Conservation (phyloP, 64 coral and sea anemone species). For the Montipora efflorescens region DNA sequence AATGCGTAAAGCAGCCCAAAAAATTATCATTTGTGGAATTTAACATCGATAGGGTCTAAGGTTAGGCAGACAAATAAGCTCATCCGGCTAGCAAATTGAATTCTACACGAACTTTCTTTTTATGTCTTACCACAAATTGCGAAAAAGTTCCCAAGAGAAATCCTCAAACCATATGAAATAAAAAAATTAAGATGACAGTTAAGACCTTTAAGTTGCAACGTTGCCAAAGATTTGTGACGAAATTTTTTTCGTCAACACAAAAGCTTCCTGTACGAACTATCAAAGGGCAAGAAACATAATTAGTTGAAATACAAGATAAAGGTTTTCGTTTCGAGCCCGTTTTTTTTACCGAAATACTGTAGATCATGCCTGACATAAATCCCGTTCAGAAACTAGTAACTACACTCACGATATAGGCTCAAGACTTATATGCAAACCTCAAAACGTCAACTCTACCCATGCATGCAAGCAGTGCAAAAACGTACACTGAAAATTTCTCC, state of each 20-base stretch:
- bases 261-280: too few species aligned
- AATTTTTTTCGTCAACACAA: too few species aligned
- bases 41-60: background rate
- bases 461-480: background rate
- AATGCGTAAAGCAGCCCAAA: background rate
- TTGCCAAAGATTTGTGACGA: too few species aligned
- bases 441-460: background rate
- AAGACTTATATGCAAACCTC: too few species aligned
- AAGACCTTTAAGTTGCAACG: too few species aligned
- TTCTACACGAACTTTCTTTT: background rate
- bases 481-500: background rate
- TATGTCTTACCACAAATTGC: background rate
- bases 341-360: background rate
- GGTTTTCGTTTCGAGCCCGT: too few species aligned
- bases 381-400: background rate
- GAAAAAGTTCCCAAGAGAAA: background rate
- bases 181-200: too few species aligned
- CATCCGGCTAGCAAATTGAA: background rate
- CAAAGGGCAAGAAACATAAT: too few species aligned
- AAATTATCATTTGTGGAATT: background rate
- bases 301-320: too few species aligned
- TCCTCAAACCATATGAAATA: too few species aligned
- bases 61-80: background rate
- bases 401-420: background rate
- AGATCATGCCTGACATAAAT: background rate